Evolutionary conservation across 2,113 vertebrate genomes (phyloP).

Genomic region (Benitochromis conjunctus): DNA sequence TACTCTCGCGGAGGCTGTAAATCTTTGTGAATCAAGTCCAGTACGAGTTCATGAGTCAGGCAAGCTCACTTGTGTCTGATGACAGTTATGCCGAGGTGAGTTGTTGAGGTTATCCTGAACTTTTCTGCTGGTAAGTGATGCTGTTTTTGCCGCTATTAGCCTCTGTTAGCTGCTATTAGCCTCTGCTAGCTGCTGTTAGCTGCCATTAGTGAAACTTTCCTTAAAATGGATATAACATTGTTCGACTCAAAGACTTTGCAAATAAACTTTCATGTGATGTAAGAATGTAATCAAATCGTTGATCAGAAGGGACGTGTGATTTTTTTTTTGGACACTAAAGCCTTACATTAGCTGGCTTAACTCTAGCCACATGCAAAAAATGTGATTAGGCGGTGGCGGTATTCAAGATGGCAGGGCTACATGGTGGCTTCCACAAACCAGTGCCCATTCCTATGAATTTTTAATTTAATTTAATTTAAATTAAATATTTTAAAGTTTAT

Average conservation of each 20-base stretch:
- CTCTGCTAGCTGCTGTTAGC: neutral
- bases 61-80: neutral
- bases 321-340: neutral
- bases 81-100: neutral
- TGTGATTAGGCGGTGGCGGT: neutral
- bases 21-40: neutral
- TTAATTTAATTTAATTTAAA: neutral
- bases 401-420: fast-evolving
- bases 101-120: neutral
- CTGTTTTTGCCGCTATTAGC: neutral
- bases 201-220: neutral
- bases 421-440: neutral
- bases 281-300: neutral
- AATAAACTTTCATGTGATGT: neutral
- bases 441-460: neutral
- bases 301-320: neutral
- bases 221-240: neutral
- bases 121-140: neutral
- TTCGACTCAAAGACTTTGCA: neutral
- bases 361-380: neutral
- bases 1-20: neutral
- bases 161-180: neutral
- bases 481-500: neutral
- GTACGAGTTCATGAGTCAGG: neutral
- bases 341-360: neutral